Evolutionary conservation across 2,113 vertebrate genomes (phyloP).

Genomic region (Neolamprologus fasciatus): DNA sequence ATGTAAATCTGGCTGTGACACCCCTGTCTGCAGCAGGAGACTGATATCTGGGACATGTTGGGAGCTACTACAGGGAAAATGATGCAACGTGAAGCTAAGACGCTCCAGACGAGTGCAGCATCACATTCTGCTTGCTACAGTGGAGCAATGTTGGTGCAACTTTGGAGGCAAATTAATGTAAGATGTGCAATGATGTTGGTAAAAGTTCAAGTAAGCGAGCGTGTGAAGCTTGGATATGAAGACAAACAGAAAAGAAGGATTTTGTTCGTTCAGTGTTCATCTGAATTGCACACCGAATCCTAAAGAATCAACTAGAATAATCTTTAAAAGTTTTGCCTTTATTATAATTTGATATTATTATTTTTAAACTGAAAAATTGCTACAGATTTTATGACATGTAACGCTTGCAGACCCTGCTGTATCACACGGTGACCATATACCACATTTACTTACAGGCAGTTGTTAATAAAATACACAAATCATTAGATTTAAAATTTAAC

Average conservation of each 20-base stretch:
- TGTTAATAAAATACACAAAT: not conserved
- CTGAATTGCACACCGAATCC: rapidly evolving
- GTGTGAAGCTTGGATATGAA: not conserved
- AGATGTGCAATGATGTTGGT: not conserved
- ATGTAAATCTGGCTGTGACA: slow-evolving; percentile 62
- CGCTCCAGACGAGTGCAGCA: not conserved
- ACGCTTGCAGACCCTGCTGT: not conserved
- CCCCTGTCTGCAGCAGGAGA: slow-evolving; percentile 46
- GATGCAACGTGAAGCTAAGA: slow-evolving; percentile 61
- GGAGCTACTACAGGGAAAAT: slow-evolving; percentile 32
- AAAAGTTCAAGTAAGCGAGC: not conserved
- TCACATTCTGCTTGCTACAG: not conserved
- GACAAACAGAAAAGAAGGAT: not conserved
- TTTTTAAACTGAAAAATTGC: rapidly evolving
- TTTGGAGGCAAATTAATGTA: not conserved
- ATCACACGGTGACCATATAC: rapidly evolving
- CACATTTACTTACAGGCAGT: not conserved
- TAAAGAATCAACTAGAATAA: not conserved
- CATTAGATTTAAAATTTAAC: not conserved
- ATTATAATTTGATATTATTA: not conserved
- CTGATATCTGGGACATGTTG: slow-evolving; percentile 63
- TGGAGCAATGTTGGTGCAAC: slow-evolving; percentile 27
- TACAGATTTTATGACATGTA: rapidly evolving
- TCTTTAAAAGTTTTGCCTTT: not conserved
- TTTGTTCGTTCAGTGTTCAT: rapidly evolving